Conservation (phyloP, 2,113 vertebrate species). For the Malurus alboscapulatus region DNA sequence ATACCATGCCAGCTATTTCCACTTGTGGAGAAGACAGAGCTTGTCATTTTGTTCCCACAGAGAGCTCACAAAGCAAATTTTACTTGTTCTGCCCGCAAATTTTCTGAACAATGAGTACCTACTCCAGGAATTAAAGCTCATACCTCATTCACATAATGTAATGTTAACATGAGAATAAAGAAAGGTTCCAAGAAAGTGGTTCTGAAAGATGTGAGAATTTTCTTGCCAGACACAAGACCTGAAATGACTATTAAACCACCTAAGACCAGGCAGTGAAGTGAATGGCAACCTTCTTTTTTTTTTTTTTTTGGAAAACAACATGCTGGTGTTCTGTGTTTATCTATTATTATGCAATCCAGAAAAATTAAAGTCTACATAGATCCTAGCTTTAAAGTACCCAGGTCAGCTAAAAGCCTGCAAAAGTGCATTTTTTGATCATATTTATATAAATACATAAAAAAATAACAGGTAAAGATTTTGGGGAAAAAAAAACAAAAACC, state of each 20-base stretch:
- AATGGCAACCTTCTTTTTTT: background rate
- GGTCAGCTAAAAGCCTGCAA: constrained; percentile 9
- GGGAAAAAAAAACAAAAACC: background rate
- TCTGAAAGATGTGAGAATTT: constrained; percentile 40
- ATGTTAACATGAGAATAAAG: constrained; percentile 17
- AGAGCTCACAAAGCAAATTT: constrained; percentile 57
- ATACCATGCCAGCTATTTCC: background rate
- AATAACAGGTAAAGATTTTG: background rate
- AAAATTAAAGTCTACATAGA: background rate
- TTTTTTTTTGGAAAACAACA: constrained; percentile 27
- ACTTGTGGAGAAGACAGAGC: constrained; percentile 41
- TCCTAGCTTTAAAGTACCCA: constrained; percentile 9
- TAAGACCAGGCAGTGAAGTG: background rate
- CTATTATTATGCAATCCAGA: background rate
- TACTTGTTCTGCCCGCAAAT: constrained; percentile 36
- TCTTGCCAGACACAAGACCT: background rate
- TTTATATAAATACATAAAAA: constrained; percentile 7
- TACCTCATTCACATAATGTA: constrained; percentile 22
- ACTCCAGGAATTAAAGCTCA: constrained; percentile 42
- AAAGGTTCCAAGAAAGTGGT: background rate
- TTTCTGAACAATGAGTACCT: constrained; percentile 52
- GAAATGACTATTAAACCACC: constrained; percentile 5
- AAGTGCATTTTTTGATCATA: background rate
- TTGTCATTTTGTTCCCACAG: constrained; percentile 37
- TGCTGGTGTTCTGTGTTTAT: background rate